Conservation (phyloP, 2,113 vertebrate species). For the Podiceps cristatus region DNA sequence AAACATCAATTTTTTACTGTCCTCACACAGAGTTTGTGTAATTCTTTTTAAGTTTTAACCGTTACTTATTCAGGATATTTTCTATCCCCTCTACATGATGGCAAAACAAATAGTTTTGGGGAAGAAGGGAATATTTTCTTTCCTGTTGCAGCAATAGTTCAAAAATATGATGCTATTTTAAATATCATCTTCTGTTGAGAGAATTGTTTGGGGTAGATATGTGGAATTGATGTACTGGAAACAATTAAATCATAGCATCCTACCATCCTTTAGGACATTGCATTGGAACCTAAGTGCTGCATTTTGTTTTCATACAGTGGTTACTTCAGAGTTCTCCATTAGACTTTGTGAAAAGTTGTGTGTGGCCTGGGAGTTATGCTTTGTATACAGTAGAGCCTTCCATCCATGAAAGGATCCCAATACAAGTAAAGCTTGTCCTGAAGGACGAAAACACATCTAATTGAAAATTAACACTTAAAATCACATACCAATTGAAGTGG, state of each 20-base stretch:
- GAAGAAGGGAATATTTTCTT: background rate
- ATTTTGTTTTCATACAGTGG: background rate
- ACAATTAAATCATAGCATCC: background rate
- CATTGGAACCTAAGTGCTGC: background rate
- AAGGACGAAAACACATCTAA: background rate
- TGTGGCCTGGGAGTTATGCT: background rate
- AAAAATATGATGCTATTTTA: background rate
- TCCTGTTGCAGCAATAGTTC: background rate
- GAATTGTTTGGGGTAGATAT: background rate
- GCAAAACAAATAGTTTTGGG: background rate
- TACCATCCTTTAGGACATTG: background rate
- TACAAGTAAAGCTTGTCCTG: background rate
- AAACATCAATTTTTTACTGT: background rate
- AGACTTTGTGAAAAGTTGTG: background rate
- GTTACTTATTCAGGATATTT: background rate
- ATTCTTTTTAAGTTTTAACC: background rate
- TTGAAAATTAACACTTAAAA: background rate
- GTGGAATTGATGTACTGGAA: background rate
- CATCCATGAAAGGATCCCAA: background rate
- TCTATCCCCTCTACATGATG: background rate
- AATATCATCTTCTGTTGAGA: background rate
- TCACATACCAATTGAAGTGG: background rate
- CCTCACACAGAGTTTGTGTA: background rate
- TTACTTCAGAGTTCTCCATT: background rate
- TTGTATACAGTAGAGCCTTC: fast-evolving